Conservation (phyloP, 2,888 invertebrate genomes). For the Papilio protenor region DNA sequence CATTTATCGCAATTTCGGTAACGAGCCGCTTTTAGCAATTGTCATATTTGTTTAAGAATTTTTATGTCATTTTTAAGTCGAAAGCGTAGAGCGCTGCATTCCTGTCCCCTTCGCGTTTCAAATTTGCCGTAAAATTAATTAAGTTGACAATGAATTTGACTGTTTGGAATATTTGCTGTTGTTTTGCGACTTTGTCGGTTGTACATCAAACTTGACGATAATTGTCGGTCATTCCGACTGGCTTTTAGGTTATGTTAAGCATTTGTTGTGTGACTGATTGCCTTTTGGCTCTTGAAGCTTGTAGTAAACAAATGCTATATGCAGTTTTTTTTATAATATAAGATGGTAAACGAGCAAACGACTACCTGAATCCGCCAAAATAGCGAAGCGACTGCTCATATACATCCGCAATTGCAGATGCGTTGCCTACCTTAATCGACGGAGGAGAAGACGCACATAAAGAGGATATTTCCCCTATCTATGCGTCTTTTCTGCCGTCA, state of each 20-base stretch:
- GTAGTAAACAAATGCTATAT: not conserved
- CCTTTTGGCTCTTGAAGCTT: not conserved
- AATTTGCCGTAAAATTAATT: slow-evolving; percentile 35
- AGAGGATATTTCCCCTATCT: no score
- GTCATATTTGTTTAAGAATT: slow-evolving; percentile 15
- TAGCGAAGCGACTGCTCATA: no score
- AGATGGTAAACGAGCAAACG: no score
- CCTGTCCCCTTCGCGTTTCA: not conserved
- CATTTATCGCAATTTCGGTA: slow-evolving; percentile 25
- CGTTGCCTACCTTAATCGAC: no score
- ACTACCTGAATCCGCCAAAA: no score
- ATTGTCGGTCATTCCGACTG: slow-evolving; percentile 12
- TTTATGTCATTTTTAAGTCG: slow-evolving; percentile 37
- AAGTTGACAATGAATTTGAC: slow-evolving; percentile 12
- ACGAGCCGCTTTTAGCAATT: not conserved
- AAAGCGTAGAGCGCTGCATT: slow-evolving; percentile 11
- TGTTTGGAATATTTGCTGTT: slow-evolving; percentile 16
- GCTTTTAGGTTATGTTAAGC: not conserved
- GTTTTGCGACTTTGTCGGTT: slow-evolving; percentile 29
- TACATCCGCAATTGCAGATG: no score
- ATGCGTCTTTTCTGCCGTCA: no score
- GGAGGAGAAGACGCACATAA: no score
- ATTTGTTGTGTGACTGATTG: slow-evolving; percentile 20
- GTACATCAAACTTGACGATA: not conserved
- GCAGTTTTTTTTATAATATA: no score